A percentile compares a stretch with the other conserved stretches of the same genome.
These are phyloP conservation scores for Matsumurasca onukii DNA, from an alignment of 1,140 invertebrate species.

Conservation along the genomic window DNA sequence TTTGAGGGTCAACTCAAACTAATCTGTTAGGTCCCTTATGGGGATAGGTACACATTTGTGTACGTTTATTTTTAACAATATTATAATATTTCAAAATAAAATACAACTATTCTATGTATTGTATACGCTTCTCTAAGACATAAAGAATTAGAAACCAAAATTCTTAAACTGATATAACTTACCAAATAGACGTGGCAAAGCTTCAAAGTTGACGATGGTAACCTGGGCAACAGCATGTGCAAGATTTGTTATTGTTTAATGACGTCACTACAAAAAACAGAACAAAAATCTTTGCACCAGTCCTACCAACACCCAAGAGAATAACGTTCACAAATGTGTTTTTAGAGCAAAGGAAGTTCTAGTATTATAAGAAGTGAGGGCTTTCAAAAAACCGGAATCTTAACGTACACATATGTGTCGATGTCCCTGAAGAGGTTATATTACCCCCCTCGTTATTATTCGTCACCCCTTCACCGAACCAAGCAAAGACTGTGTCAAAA, in stretches of 20 bases:
- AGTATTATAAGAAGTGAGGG: neutral
- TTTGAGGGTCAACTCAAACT: neutral
- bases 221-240: neutral
- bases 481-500: no score
- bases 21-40: neutral
- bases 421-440: neutral
- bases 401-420: neutral
- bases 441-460: no score
- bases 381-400: neutral
- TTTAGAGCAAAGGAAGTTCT: neutral
- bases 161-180: neutral
- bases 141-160: neutral
- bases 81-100: neutral
- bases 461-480: no score
- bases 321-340: neutral
- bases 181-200: neutral
- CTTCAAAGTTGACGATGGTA: neutral
- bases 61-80: neutral
- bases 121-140: neutral
- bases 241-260: neutral
- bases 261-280: neutral
- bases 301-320: neutral
- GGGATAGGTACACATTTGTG: neutral
- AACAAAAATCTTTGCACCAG: neutral
- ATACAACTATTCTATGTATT: neutral